phyloP scores from a whole-genome alignment of 2,888 invertebrate species.

The Trimorus sp. region DNA sequence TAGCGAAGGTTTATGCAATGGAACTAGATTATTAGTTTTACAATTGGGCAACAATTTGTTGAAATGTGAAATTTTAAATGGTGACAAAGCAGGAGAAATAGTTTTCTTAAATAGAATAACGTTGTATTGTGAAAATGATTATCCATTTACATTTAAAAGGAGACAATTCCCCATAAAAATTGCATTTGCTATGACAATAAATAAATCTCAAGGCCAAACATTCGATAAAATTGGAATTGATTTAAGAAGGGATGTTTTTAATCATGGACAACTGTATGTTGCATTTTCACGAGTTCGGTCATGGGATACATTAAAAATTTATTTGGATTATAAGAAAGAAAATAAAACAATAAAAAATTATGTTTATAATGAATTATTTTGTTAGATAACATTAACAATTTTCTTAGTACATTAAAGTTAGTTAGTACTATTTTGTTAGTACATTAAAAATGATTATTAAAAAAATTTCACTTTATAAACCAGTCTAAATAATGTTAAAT shows the following conservation, averaged over 20 bases:
- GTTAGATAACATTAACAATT: too few species aligned
- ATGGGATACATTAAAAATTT: background rate
- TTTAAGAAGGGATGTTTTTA: background rate
- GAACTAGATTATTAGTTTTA: background rate
- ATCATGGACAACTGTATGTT: background rate
- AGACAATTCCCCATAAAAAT: background rate
- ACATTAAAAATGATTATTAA: too few species aligned
- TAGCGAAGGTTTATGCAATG: conserved; percentile 9
- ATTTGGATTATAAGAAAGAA: background rate
- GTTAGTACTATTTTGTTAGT: too few species aligned
- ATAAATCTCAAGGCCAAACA: background rate
- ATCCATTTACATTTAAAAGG: background rate
- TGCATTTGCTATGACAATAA: conserved; percentile 1
- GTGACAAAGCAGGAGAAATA: background rate
- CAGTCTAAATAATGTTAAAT: too few species aligned
- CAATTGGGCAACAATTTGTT: conserved; percentile 4
- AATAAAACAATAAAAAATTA: too few species aligned
- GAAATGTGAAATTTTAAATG: background rate
- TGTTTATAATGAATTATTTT: too few species aligned
- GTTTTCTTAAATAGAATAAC: background rate
- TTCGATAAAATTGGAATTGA: background rate
- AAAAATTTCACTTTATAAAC: too few species aligned
- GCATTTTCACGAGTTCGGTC: background rate
- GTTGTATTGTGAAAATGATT: background rate
- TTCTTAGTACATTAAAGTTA: too few species aligned